Percentiles rank a stretch among this genome's conserved stretches.
Conservation (phyloP, 1,140 invertebrate species). For the Drosophila kurseongensis region DNA sequence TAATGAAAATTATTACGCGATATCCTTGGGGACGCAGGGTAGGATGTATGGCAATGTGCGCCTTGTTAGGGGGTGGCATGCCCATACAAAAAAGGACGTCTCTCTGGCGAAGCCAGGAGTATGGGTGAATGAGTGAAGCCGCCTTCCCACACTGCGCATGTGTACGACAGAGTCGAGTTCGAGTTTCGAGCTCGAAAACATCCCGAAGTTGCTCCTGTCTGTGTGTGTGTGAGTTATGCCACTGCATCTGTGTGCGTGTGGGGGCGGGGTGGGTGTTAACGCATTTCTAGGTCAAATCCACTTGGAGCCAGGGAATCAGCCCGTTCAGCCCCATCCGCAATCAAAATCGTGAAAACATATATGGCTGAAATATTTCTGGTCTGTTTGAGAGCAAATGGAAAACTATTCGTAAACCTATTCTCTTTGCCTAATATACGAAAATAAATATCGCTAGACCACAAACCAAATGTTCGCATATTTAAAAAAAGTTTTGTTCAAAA, state of each 20-base stretch:
- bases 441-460: conserved; percentile 22
- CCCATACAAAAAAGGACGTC: conserved; percentile 58
- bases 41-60: conserved; percentile 69
- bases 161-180: conserved; percentile 29
- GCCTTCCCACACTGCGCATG: conserved; percentile 53
- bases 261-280: conserved; percentile 32
- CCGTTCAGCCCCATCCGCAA: conserved; percentile 16
- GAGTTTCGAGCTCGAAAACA: conserved; percentile 58
- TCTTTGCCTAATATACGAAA: conserved; percentile 7
- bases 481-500: neutral
- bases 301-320: conserved; percentile 47
- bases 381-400: conserved; percentile 25
- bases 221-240: conserved; percentile 32
- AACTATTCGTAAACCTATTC: conserved; percentile 39
- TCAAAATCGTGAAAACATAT: conserved; percentile 21
- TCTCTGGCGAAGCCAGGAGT: conserved; percentile 26
- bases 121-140: conserved; percentile 55
- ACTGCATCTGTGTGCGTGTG: conserved; percentile 13
- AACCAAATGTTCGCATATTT: neutral
- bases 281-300: conserved; percentile 79
- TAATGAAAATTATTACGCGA: conserved; percentile 77
- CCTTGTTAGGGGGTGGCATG: conserved; percentile 70
- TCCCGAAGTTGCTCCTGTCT: conserved; percentile 31
- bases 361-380: conserved; percentile 36
- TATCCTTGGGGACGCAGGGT: conserved; percentile 64